Conservation (phyloP, 2,797 vertebrate species). For the Cuculus canorus region DNA sequence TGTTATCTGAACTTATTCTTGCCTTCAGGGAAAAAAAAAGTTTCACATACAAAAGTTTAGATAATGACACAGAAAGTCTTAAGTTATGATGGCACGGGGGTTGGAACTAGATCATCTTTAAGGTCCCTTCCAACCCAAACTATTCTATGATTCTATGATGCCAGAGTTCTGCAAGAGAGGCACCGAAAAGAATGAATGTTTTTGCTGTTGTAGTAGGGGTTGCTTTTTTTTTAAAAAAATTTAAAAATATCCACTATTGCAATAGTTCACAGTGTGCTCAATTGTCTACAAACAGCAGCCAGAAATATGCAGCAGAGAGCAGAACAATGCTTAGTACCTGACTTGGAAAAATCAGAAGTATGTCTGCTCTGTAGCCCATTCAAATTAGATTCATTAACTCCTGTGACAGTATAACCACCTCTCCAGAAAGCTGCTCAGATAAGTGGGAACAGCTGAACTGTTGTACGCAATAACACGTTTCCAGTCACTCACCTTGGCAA, state of each 20-base stretch:
- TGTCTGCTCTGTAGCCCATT: background rate
- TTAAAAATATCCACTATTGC: background rate
- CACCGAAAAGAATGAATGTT: constrained; percentile 1
- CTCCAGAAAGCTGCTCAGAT: background rate
- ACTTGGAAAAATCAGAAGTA: background rate
- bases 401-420: background rate
- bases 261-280: background rate
- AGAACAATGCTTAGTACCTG: background rate
- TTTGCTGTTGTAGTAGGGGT: background rate
- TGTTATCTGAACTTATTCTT: background rate
- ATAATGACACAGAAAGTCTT: background rate
- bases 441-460: background rate
- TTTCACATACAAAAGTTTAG: background rate
- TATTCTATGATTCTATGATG: too few species aligned
- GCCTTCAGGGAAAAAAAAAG: background rate
- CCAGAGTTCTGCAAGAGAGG: constrained; percentile 1
- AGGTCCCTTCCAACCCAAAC: too few species aligned
- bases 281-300: background rate
- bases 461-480: too few species aligned
- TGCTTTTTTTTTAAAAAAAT: background rate
- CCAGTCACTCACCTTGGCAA: background rate
- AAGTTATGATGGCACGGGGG: too few species aligned
- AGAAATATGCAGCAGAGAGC: background rate
- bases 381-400: background rate
- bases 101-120: too few species aligned